phyloP scores from a whole-genome alignment of 2,113 vertebrate genomes.

The Barbus barbus region DNA sequence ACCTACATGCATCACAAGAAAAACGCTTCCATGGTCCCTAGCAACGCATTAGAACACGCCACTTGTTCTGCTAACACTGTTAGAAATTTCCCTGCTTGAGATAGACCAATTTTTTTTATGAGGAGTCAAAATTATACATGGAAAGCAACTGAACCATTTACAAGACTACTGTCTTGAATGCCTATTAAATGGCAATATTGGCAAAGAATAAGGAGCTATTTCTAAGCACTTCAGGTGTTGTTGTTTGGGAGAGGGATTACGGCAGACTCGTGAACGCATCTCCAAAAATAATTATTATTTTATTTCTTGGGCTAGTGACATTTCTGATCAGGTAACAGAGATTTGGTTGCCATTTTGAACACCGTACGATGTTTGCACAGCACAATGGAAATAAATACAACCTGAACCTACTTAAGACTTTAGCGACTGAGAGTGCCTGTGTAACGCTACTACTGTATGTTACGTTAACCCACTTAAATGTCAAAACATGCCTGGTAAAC shows the following conservation, averaged over 20 bases:
- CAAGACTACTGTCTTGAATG: conserved; percentile 39
- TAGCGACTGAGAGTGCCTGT: neutral
- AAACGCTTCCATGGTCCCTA: conserved; percentile 68
- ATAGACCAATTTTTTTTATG: conserved; percentile 57
- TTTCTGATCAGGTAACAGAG: neutral
- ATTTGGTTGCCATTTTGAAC: neutral
- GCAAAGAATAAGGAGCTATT: conserved; percentile 60
- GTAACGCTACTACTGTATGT: neutral
- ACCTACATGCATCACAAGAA: conserved; percentile 66
- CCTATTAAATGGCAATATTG: conserved; percentile 58
- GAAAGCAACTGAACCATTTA: conserved; percentile 57
- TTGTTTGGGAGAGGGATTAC: conserved; percentile 35
- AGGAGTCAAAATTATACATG: conserved; percentile 53
- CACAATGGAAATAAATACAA: conserved; percentile 1
- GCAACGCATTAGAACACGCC: conserved; percentile 65
- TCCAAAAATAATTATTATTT: neutral
- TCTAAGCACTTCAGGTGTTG: conserved; percentile 61
- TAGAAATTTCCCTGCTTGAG: conserved; percentile 72
- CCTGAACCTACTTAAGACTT: neutral
- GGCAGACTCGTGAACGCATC: neutral
- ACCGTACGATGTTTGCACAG: neutral
- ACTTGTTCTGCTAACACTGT: conserved; percentile 81
- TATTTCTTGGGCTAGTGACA: neutral
- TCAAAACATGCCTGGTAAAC: conserved; percentile 2
- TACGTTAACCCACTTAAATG: conserved; percentile 33